Conservation (phyloP, 2,113 vertebrate species). For the Daubentonia madagascariensis region DNA sequence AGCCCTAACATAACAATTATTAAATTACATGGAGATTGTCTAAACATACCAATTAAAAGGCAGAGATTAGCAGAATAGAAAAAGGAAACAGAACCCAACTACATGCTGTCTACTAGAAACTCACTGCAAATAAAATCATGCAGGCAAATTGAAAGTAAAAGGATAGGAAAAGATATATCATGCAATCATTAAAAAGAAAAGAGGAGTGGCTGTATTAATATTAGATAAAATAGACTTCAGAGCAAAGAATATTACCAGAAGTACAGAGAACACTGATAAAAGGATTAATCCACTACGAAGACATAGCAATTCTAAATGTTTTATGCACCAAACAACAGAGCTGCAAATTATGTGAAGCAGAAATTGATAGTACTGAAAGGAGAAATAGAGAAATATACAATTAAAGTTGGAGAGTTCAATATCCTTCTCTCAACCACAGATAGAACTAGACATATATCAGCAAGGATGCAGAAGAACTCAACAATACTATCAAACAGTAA, state of each 20-base stretch:
- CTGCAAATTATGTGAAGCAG: background rate
- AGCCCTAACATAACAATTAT: background rate
- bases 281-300: background rate
- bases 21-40: background rate
- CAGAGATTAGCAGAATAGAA: background rate
- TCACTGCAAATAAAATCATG: background rate
- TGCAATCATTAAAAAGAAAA: background rate
- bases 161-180: background rate
- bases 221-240: background rate
- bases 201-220: background rate
- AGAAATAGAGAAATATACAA: background rate
- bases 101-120: background rate
- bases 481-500: background rate
- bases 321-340: background rate
- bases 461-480: background rate
- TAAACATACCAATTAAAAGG: background rate
- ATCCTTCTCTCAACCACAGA: background rate
- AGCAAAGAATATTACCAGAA: background rate
- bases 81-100: background rate
- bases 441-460: background rate
- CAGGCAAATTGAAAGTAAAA: background rate
- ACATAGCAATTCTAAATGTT: background rate
- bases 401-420: background rate
- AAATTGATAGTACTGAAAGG: background rate
- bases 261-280: background rate